These are phyloP conservation scores for Drosophila subquinaria DNA, from an alignment of 2,888 invertebrate genomes.

Conservation along the genomic window DNA sequence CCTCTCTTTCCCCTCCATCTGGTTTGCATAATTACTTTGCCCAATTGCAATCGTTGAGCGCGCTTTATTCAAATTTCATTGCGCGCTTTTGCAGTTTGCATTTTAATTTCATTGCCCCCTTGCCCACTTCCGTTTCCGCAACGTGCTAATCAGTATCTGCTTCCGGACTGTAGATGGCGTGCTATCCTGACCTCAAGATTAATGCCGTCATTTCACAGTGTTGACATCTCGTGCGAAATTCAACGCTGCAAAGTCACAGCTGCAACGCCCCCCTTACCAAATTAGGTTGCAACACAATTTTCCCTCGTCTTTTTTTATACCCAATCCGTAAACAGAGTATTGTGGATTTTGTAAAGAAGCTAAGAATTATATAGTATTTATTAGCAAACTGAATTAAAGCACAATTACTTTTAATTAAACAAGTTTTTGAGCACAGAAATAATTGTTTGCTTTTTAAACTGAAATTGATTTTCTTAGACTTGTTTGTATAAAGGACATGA, in stretches of 20 bases:
- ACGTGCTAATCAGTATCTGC: constrained; percentile 57
- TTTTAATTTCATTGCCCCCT: constrained; percentile 49
- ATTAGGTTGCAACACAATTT: constrained; percentile 45
- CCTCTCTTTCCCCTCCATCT: constrained; percentile 28
- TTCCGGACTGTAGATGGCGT: constrained; percentile 42
- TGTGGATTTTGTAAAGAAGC: not conserved
- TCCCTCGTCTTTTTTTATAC: constrained; percentile 4
- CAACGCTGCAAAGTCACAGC: constrained; percentile 25
- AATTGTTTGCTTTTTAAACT: not conserved
- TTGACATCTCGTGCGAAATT: constrained; percentile 59
- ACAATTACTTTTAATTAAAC: not conserved
- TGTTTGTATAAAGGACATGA: not conserved
- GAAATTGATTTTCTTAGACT: not conserved
- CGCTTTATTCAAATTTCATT: constrained; percentile 50
- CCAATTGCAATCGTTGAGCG: constrained; percentile 50
- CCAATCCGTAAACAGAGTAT: not conserved
- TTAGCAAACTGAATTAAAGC: not conserved
- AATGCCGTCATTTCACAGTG: constrained; percentile 45
- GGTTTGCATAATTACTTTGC: constrained; percentile 59
- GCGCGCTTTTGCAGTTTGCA: too few relatives aligned
- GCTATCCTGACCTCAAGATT: constrained; percentile 49
- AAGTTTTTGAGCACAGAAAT: not conserved
- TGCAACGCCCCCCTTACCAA: constrained; percentile 38
- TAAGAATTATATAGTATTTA: not conserved
- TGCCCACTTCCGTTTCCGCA: constrained; percentile 34